Evolutionary conservation across 2,113 vertebrate genomes (phyloP).

Genomic region (Notothenia coriiceps): DNA sequence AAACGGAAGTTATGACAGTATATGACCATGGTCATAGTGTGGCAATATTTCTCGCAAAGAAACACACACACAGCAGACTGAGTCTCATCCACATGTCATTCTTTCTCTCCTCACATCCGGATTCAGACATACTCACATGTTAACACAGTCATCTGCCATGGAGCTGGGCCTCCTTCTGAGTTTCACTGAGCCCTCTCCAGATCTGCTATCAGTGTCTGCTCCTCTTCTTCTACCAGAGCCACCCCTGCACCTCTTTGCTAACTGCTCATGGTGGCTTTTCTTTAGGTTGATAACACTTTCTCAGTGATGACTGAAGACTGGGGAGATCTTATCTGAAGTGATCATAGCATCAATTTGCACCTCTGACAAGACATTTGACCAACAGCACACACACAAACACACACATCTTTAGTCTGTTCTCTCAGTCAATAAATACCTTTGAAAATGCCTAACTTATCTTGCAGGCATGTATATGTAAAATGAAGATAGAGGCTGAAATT

Average conservation of each 20-base stretch:
- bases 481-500: slow-evolving; percentile 67
- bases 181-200: slow-evolving; percentile 14
- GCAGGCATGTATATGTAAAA: slow-evolving; percentile 58
- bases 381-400: slow-evolving; percentile 14
- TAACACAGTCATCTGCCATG: too few relatives aligned
- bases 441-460: slow-evolving; percentile 76
- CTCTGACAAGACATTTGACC: slow-evolving; percentile 59
- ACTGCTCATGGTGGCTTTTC: slow-evolving; percentile 26
- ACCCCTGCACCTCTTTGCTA: slow-evolving; percentile 28
- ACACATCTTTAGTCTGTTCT: slow-evolving; percentile 10
- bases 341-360: slow-evolving; percentile 67
- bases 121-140: too few relatives aligned
- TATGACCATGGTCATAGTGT: too few relatives aligned
- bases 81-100: too few relatives aligned
- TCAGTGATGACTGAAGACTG: slow-evolving; percentile 56
- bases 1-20: too few relatives aligned
- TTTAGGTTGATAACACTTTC: slow-evolving; percentile 28
- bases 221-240: slow-evolving; percentile 1
- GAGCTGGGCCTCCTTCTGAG: slow-evolving; percentile 11
- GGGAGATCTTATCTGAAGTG: slow-evolving; percentile 45
- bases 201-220: slow-evolving; percentile 21
- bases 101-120: too few relatives aligned
- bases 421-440: slow-evolving; percentile 71
- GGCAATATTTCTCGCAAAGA: too few relatives aligned
- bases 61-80: too few relatives aligned